Evolutionary conservation across 1,140 invertebrate species (phyloP).

Genomic region (Drosophila ercepeae): DNA sequence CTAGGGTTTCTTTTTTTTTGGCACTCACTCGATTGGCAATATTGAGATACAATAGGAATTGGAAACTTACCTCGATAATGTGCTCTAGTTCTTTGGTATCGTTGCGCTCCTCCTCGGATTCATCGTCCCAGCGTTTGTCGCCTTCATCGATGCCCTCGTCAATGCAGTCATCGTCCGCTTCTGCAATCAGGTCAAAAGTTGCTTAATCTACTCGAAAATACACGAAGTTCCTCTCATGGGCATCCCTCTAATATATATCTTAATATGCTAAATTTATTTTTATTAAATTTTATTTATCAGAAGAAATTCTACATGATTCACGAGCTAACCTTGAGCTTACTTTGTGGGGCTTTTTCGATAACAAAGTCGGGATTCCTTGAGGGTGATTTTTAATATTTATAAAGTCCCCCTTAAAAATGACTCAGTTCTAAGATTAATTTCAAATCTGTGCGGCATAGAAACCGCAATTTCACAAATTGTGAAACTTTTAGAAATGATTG

Average conservation of each 20-base stretch:
- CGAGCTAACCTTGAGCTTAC: neutral
- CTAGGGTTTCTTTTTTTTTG: constrained; percentile 21
- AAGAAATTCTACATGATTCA: neutral
- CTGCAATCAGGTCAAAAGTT: constrained; percentile 70
- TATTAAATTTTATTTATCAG: neutral
- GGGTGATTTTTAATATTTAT: neutral
- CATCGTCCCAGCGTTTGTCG: constrained; percentile 82
- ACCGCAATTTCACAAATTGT: no score
- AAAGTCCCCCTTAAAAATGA: no score
- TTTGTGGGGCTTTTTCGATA: neutral
- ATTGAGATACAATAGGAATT: constrained; percentile 21
- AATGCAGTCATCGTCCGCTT: constrained; percentile 95
- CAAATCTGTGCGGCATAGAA: neutral
- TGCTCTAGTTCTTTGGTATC: constrained; percentile 83
- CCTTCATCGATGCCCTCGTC: constrained; percentile 92
- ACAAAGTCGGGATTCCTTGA: neutral
- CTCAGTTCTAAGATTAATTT: no score
- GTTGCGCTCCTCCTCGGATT: constrained; percentile 85
- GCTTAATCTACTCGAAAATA: no score
- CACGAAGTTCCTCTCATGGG: no score
- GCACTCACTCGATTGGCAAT: constrained; percentile 31
- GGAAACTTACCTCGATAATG: constrained; percentile 79
- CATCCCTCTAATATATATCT: constrained; percentile 5
- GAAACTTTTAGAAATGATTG: neutral
- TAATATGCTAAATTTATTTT: constrained; percentile 17